These are phyloP conservation scores for Champsocephalus esox DNA, from an alignment of 2,797 vertebrate species.

Conservation along the genomic window DNA sequence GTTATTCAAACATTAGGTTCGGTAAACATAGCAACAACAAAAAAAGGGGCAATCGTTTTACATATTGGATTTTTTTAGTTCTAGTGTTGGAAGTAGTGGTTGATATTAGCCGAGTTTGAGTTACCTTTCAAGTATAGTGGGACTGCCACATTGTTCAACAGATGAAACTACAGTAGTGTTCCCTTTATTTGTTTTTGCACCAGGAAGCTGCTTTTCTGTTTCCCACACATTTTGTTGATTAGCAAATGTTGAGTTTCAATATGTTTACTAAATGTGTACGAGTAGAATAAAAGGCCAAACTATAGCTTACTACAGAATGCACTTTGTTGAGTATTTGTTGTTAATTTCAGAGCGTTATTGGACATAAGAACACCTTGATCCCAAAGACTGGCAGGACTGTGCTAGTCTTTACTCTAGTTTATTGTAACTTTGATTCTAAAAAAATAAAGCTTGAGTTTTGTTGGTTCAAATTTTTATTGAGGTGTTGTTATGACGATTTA, in stretches of 20 bases:
- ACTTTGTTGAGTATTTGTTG: slow-evolving; percentile 56
- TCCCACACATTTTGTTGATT: slow-evolving; percentile 34
- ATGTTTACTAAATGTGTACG: slow-evolving; percentile 31
- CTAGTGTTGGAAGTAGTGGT: slow-evolving; percentile 10
- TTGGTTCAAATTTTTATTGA: slow-evolving; percentile 19
- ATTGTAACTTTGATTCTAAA: slow-evolving; percentile 45
- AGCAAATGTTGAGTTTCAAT: slow-evolving; percentile 33
- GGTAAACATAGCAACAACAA: slow-evolving; percentile 15
- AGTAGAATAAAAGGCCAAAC: slow-evolving; percentile 41
- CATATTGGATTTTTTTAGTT: slow-evolving; percentile 4
- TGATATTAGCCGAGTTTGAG: slow-evolving; percentile 28
- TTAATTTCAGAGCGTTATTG: slow-evolving; percentile 32
- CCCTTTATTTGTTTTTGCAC: slow-evolving; percentile 50
- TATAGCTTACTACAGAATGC: slow-evolving; percentile 36
- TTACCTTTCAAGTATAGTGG: slow-evolving; percentile 30
- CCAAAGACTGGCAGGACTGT: slow-evolving; percentile 20
- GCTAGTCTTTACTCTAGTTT: slow-evolving; percentile 42
- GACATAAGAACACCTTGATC: slow-evolving; percentile 26
- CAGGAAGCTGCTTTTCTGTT: slow-evolving; percentile 27
- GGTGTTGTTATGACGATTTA: slow-evolving; percentile 12
- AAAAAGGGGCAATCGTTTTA: neutral
- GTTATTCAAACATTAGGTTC: neutral
- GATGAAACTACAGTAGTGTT: slow-evolving; percentile 34
- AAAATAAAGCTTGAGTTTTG: slow-evolving; percentile 49
- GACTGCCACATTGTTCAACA: slow-evolving; percentile 12